Conservation (phyloP, 2,888 invertebrate genomes). For the Lycaena phlaeas region DNA sequence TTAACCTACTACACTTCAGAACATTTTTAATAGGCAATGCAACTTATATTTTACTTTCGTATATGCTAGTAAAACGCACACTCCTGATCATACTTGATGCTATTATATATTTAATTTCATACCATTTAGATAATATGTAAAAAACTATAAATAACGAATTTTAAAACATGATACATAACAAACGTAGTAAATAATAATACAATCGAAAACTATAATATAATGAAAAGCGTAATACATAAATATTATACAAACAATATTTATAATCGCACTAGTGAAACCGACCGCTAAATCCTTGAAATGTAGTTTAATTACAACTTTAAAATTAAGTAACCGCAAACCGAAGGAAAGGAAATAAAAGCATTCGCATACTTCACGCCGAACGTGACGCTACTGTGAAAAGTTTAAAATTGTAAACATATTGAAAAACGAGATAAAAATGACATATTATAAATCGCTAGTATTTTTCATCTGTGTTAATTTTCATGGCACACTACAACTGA, state of each 20-base stretch:
- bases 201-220: no score
- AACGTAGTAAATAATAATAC: no score
- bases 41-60: no score
- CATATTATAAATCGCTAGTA: conserved; percentile 10
- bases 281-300: conserved; percentile 49
- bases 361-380: conserved; percentile 33
- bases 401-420: conserved; percentile 10
- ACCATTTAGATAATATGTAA: no score
- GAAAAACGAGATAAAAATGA: conserved; percentile 10
- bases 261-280: conserved; percentile 25
- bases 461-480: conserved; percentile 40
- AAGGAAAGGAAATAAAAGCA: conserved; percentile 30
- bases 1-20: no score
- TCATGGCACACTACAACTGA: conserved; percentile 43
- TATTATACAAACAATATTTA: conserved; percentile 5
- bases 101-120: no score
- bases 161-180: no score
- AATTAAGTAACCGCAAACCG: conserved; percentile 29
- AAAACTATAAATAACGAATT: no score
- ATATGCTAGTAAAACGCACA: no score
- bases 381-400: conserved; percentile 29
- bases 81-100: no score
- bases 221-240: neutral
- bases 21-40: no score
- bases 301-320: conserved; percentile 46